A percentile compares a stretch with the other conserved stretches of the same genome.
Evolutionary conservation across 2,888 invertebrate genomes (phyloP).

Genomic region (Luffia ferchaultella): DNA sequence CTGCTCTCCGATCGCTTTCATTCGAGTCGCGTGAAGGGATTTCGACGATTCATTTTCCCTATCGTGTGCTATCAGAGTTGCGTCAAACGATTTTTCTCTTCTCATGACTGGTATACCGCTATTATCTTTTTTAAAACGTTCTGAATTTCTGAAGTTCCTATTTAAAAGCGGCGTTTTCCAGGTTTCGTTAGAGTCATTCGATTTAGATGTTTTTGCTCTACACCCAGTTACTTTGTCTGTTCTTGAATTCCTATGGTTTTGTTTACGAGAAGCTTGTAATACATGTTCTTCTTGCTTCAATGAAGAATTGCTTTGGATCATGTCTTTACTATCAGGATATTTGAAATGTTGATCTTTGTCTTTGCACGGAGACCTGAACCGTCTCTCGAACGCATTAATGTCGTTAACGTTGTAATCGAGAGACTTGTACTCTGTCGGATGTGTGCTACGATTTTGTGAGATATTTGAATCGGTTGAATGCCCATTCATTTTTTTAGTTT

Average conservation of each 20-base stretch:
- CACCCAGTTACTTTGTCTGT: constrained; percentile 55
- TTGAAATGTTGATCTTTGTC: constrained; percentile 51
- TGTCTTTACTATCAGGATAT: constrained; percentile 48
- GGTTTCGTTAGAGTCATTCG: constrained; percentile 45
- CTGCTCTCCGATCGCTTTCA: constrained; percentile 41
- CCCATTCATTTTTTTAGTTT: constrained; percentile 68
- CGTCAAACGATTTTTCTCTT: constrained; percentile 61
- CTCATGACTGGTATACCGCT: constrained; percentile 40
- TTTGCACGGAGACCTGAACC: constrained; percentile 50
- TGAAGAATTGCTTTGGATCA: constrained; percentile 46
- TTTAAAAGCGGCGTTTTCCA: constrained; percentile 55
- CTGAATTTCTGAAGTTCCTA: constrained; percentile 56
- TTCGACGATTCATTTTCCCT: constrained; percentile 40
- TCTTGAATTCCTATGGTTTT: constrained; percentile 54
- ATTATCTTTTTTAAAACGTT: constrained; percentile 51
- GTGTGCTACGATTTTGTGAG: constrained; percentile 28
- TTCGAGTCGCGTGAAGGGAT: constrained; percentile 36
- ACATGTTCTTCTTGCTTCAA: constrained; percentile 54
- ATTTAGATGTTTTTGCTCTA: constrained; percentile 53
- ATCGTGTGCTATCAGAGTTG: constrained; percentile 40
- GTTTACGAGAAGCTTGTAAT: constrained; percentile 47
- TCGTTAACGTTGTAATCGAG: constrained; percentile 28
- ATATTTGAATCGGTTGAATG: constrained; percentile 32
- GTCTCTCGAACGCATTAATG: constrained; percentile 42
- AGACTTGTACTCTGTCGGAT: constrained; percentile 45